Evolutionary conservation across 2,888 invertebrate species (phyloP), one percentile per base, ranked within the genome.

Genomic region (Morpho achilles): DNA sequence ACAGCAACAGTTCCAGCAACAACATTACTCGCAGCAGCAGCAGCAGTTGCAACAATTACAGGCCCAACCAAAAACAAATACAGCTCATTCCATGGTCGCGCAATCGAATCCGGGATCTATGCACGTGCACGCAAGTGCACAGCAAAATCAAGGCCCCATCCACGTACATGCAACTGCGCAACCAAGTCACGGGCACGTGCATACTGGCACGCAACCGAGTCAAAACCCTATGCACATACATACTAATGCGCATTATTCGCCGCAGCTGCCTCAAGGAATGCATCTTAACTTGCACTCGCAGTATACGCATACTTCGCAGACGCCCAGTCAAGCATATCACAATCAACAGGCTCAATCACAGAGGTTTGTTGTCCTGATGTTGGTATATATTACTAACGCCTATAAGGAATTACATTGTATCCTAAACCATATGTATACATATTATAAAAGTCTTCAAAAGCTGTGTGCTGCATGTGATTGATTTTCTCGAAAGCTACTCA

Each of bases 1-100:
- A 46, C 65, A 67, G 7, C 58, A 65, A 16, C 92, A 92, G 67
- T 91, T 88, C 64, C 81, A 89, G 10, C 78, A 76, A 45, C 82
- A 81, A 55, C 82, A 82, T 45, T 70, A 58, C 7, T 59, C 57
- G 42, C 64, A 61, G 47, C 64, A 61, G 44, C 56, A 59, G 8
- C 67, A 67, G 7, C 64, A 67, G 43, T 64, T 67, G 10, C 67
- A 61, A 46, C 69, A 61, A 55, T 63, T 62, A n/a, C 66, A 62
- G 44, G 23, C 56, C 42, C 56, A 55, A 44, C 65, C 65, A 43
- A 63, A 64, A 59, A 40, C 53, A 8, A 57, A 62, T 16, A 58
- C 66, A 9, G 51, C 67, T 16, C 72, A 70, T 53, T 71, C 73
- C 55, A 63, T 64, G 49, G 60, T 65, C 62, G 56, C 63, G 51